Evolutionary conservation across 2,888 invertebrate genomes (phyloP).

Genomic region (Himalopsyche japonica): DNA sequence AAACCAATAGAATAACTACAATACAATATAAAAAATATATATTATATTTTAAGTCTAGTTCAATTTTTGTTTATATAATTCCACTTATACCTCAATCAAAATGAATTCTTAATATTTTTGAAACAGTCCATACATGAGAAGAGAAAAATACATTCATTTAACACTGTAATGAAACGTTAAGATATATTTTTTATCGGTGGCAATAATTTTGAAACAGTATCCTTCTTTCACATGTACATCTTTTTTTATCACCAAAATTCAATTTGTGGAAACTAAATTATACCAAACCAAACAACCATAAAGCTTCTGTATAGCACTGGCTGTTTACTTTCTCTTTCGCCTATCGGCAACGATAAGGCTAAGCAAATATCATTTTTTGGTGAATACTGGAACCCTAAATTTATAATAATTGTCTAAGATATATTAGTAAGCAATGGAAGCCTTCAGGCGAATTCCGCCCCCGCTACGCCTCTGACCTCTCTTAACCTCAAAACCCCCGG

Average conservation of each 20-base stretch:
- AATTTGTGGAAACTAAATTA: not conserved
- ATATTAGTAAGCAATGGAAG: conserved; percentile 33
- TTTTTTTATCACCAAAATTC: not conserved
- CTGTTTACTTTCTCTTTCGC: not conserved
- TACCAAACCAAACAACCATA: not conserved
- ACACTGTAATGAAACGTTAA: no score
- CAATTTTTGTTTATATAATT: no score
- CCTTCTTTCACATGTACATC: not conserved
- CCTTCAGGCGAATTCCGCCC: conserved; percentile 42
- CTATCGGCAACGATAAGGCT: not conserved
- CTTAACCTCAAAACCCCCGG: conserved; percentile 40
- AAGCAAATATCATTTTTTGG: conserved; percentile 22
- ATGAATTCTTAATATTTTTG: no score
- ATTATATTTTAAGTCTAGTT: no score
- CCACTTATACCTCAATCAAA: no score
- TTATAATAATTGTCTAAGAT: not conserved
- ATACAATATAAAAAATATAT: not conserved
- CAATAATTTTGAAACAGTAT: not conserved
- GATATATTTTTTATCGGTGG: not conserved
- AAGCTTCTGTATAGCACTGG: not conserved
- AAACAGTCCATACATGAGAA: no score
- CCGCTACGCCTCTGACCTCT: conserved; percentile 59
- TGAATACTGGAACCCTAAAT: conserved; percentile 50
- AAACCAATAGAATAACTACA: not conserved
- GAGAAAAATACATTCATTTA: no score